A percentile compares a stretch with the other conserved stretches of the same genome.
These are phyloP conservation scores for Zoanthus solanderi DNA, from an alignment of 92 coral and sea anemone genomes.

Conservation along the genomic window DNA sequence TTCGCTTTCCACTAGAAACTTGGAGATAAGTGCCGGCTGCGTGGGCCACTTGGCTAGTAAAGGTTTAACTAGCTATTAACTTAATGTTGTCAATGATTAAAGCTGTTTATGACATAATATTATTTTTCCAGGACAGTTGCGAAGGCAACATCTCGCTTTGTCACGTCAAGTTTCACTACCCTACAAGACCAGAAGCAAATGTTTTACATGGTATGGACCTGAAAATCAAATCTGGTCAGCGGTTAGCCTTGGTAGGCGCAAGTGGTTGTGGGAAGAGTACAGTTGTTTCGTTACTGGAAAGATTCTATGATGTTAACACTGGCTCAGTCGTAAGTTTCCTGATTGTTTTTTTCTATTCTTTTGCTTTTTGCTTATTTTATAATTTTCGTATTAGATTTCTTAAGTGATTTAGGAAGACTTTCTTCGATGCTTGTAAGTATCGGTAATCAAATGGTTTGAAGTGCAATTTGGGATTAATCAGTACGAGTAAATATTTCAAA, in stretches of 20 bases:
- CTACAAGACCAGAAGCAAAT: conserved; percentile 28
- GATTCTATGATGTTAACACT: conserved; percentile 29
- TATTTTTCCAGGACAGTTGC: conserved; percentile 1
- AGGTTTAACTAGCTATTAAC: too few species aligned
- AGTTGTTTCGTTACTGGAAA: conserved; percentile 25
- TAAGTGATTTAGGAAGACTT: too few species aligned
- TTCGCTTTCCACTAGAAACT: too few species aligned
- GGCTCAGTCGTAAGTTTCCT: conserved; percentile 9
- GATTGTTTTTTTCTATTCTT: background rate
- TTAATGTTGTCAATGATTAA: too few species aligned
- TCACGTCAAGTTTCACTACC: conserved; percentile 28
- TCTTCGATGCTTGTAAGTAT: too few species aligned
- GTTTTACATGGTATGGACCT: conserved; percentile 33
- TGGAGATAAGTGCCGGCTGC: too few species aligned
- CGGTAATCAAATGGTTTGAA: too few species aligned
- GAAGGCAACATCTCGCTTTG: conserved; percentile 22
- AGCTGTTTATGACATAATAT: too few species aligned
- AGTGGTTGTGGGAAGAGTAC: conserved; percentile 43
- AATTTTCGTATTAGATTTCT: background rate
- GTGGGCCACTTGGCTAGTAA: too few species aligned
- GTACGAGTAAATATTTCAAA: too few species aligned
- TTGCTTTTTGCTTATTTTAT: background rate
- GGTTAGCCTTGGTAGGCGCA: conserved; percentile 34
- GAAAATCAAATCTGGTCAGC: conserved; percentile 26
- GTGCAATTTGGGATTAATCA: too few species aligned